phyloP scores from a whole-genome alignment of 1,140 invertebrate genomes.

The Hirudo medicinalis region DNA sequence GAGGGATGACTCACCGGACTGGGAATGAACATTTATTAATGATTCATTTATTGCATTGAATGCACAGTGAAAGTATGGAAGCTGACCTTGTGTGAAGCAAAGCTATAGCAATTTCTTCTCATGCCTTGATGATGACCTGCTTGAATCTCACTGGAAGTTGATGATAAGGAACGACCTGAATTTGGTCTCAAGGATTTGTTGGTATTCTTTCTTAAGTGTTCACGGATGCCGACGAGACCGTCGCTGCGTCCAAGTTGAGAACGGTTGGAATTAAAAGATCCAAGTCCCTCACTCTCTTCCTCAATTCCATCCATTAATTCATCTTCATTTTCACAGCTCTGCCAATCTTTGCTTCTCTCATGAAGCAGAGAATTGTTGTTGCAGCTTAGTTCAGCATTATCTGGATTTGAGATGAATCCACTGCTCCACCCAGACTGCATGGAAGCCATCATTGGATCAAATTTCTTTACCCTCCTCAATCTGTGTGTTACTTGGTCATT shows the following conservation, averaged over 20 bases:
- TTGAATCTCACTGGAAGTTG: background rate
- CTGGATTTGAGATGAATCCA: background rate
- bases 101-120: slow-evolving; percentile 8
- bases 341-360: background rate
- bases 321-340: background rate
- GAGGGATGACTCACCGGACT: slow-evolving; percentile 5
- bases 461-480: background rate
- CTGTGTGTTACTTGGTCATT: background rate
- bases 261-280: no score
- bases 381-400: background rate
- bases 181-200: background rate
- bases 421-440: background rate
- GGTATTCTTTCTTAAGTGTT: background rate
- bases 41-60: background rate
- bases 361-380: background rate
- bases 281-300: background rate
- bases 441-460: slow-evolving; percentile 4
- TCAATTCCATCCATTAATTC: slow-evolving; percentile 7
- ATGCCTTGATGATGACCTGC: background rate
- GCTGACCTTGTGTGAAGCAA: background rate
- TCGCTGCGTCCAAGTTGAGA: no score
- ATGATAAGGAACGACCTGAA: background rate
- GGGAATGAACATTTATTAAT: background rate
- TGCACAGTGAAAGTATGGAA: background rate
- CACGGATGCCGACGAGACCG: no score